Conservation (phyloP, 2,888 invertebrate genomes). For the Lydus trimaculatus region DNA sequence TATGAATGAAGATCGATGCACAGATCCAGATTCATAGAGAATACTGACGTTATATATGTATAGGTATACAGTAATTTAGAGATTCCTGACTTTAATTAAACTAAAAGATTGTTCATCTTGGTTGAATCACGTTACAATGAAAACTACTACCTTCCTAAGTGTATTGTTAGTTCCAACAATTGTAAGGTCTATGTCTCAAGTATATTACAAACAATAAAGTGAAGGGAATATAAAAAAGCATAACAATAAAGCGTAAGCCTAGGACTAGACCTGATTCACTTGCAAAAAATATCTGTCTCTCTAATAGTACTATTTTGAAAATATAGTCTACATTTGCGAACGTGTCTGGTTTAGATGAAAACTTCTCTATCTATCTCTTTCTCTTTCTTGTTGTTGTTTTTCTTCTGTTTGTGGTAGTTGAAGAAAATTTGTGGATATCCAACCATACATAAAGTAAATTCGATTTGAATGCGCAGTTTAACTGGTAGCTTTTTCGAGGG, state of each 20-base stretch:
- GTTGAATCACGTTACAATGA: too few relatives aligned
- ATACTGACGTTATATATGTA: too few relatives aligned
- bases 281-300: background rate
- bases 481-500: background rate
- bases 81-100: too few relatives aligned
- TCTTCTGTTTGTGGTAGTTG: background rate
- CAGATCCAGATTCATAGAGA: too few relatives aligned
- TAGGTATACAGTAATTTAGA: too few relatives aligned
- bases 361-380: too few relatives aligned
- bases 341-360: background rate
- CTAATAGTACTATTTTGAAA: background rate
- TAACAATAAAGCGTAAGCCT: background rate
- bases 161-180: too few relatives aligned
- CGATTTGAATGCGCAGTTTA: slow-evolving; percentile 12
- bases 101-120: too few relatives aligned
- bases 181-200: too few relatives aligned
- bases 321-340: background rate
- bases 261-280: background rate
- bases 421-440: background rate
- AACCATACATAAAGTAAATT: slow-evolving; percentile 6
- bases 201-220: background rate
- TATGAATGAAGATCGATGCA: too few relatives aligned
- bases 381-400: background rate
- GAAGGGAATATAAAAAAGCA: background rate
- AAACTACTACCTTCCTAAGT: too few relatives aligned